Conservation (phyloP, 2,888 invertebrate species). For the Campoplex capitator region DNA sequence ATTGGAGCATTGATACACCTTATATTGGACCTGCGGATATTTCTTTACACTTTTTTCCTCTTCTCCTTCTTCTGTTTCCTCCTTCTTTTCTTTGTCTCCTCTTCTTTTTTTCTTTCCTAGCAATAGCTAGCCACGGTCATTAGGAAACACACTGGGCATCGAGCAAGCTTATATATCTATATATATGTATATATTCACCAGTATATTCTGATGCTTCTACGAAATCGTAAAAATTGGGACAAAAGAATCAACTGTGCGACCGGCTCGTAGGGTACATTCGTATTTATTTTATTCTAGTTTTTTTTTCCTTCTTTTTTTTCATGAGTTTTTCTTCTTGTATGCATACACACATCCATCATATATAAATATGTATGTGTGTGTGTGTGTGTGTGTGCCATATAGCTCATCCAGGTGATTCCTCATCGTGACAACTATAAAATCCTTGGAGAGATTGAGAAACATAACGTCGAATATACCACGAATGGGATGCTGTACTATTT, state of each 20-base stretch:
- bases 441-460: slow-evolving; percentile 61
- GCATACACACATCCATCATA: not conserved
- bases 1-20: slow-evolving; percentile 59
- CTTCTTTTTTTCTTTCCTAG: slow-evolving; percentile 35
- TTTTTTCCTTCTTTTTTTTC: slow-evolving; percentile 21
- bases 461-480: slow-evolving; percentile 25
- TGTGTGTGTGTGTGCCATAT: not conserved
- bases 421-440: slow-evolving; percentile 72
- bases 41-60: slow-evolving; percentile 44
- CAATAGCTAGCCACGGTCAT: slow-evolving; percentile 68
- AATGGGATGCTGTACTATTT: slow-evolving; percentile 36
- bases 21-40: slow-evolving; percentile 62
- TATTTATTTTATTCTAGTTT: slow-evolving; percentile 41
- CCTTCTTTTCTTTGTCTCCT: slow-evolving; percentile 25
- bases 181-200: not conserved
- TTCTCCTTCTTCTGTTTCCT: slow-evolving; percentile 31
- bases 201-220: slow-evolving; percentile 58
- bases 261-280: slow-evolving; percentile 38
- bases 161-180: slow-evolving; percentile 16
- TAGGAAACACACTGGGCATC: slow-evolving; percentile 62
- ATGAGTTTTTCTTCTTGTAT: not conserved
- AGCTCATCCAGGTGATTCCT: slow-evolving; percentile 70
- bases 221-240: slow-evolving; percentile 74
- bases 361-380: not conserved
- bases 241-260: slow-evolving; percentile 59